Evolutionary conservation across 2,888 invertebrate species (phyloP), one percentile per base, ranked within the genome.

Genomic region (Mactromeris polynyma): DNA sequence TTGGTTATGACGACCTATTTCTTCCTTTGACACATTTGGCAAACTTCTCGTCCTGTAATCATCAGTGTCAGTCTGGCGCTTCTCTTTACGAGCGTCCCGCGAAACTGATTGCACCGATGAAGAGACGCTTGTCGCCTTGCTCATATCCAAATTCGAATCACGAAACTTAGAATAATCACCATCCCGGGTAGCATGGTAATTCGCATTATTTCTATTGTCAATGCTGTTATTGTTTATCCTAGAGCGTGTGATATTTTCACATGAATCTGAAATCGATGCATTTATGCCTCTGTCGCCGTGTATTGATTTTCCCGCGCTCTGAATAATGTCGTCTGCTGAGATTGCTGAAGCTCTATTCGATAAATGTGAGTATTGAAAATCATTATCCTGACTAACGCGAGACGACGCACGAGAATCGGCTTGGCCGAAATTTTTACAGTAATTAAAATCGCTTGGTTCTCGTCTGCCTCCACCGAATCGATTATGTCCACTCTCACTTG

Each of bases 261-360:
- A 82, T 31, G 85, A 82, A 33, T 38, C 42, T 77, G 40, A 83
- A 84, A 91, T 91, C 90, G 91, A 92, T 92, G 86, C 33, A 54
- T 40, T 82, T 58, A 51, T 81, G 64, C 87, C 81, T 54, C 77
- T 80, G 81, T 84, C 82, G 33, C 83, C 42, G 79, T 73, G 54
- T 87, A 92, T 92, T 64, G 91, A 92, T 92, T 90, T 90, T 83
- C 85, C 90, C 86, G 85, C 89, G 64, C 89, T 89, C 73, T 85
- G 88, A 42, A 85, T 54, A 64, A 58, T 88, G 90, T 91, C 91
- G 86, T 87, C 87, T 82, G 88, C 82, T 40, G 86, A 77, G 46
- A 31, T 58, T 19, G 42, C 51, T n/a, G 84, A 38, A 54, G 38
- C 40, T 51, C 46, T 82, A 31, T 73, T 46, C 26, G 83, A 77